A percentile compares a stretch with the other conserved stretches of the same genome.
Conservation (phyloP, 2,888 invertebrate species). For the Latrodectus elegans region DNA sequence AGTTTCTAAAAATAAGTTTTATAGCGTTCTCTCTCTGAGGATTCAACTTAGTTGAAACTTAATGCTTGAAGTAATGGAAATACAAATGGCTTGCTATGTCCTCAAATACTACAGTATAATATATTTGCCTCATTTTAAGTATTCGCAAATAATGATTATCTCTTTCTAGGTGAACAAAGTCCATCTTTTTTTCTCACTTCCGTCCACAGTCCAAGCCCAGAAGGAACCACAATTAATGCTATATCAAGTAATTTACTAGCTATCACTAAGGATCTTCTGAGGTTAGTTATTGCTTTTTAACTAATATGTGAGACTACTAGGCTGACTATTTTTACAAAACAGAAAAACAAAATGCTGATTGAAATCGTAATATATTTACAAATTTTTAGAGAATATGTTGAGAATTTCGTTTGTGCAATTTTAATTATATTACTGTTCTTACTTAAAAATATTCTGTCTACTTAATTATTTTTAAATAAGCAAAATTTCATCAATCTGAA, state of each 20-base stretch:
- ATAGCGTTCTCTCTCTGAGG: no score
- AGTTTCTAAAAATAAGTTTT: no score
- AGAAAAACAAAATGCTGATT: not conserved
- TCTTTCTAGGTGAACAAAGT: not conserved
- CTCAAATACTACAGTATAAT: no score
- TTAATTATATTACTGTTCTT: not conserved
- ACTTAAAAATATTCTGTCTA: not conserved
- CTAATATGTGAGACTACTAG: no score
- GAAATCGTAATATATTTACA: not conserved
- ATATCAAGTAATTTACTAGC: conserved; percentile 30
- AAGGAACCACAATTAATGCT: conserved; percentile 21
- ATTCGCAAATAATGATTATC: no score
- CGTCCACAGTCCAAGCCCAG: conserved; percentile 20
- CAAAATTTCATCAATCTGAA: no score
- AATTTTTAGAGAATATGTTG: not conserved
- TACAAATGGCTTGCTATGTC: no score
- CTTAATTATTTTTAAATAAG: no score
- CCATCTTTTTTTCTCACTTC: conserved; percentile 17
- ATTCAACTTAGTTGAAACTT: no score
- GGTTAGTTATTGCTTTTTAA: conserved; percentile 11
- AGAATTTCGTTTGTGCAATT: not conserved
- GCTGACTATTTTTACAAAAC: not conserved
- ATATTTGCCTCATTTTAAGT: no score
- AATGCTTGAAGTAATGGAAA: no score
- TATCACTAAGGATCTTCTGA: conserved; percentile 47